A percentile compares a stretch with the other conserved stretches of the same genome.
These are phyloP conservation scores for Gorsachius magnificus DNA, from an alignment of 2,797 vertebrate species.

Conservation along the genomic window DNA sequence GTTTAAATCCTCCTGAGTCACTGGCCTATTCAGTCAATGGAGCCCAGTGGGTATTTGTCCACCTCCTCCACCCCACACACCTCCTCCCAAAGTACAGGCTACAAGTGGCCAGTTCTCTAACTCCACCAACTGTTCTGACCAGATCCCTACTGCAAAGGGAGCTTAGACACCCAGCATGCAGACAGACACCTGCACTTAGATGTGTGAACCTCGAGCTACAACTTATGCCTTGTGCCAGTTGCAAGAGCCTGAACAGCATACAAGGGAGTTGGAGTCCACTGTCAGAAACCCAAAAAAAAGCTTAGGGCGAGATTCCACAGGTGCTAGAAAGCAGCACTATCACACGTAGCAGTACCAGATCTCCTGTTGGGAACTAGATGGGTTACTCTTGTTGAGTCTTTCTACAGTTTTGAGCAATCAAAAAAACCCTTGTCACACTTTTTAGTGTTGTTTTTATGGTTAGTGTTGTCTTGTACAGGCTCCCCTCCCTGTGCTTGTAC, in stretches of 20 bases:
- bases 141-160: background rate
- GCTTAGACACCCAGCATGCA: background rate
- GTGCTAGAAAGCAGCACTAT: background rate
- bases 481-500: background rate
- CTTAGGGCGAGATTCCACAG: background rate
- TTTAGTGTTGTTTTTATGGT: background rate
- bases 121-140: background rate
- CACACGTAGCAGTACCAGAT: background rate
- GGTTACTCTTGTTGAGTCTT: background rate
- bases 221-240: background rate
- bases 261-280: background rate
- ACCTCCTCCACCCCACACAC: background rate
- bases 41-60: background rate
- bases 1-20: background rate
- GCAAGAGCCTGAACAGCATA: background rate
- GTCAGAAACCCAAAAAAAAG: background rate
- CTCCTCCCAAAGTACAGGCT: background rate
- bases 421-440: background rate
- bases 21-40: background rate
- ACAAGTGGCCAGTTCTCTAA: background rate
- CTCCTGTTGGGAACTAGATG: background rate
- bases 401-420: background rate
- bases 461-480: background rate
- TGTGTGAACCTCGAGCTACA: background rate
- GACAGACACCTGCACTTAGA: background rate